Evolutionary conservation across 2,113 vertebrate species (phyloP).

Genomic region (Rhagologus leucostigma): DNA sequence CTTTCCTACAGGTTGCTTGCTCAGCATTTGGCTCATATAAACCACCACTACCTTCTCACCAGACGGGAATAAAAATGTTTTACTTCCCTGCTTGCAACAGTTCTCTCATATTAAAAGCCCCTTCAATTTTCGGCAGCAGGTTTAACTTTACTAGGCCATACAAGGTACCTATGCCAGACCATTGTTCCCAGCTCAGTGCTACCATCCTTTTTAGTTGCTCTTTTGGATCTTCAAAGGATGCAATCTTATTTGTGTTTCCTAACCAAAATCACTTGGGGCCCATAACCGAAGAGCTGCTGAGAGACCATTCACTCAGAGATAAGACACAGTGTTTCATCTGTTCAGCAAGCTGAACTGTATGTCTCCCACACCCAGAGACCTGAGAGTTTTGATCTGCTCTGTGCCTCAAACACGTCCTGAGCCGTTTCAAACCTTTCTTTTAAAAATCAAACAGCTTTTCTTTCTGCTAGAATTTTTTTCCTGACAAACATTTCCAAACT

Average conservation of each 20-base stretch:
- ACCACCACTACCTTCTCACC: neutral
- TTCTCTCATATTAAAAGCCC: neutral
- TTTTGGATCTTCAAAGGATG: neutral
- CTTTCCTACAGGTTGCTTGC: neutral
- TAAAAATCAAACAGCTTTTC: neutral
- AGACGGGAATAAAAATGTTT: neutral
- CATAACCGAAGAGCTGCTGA: rapidly evolving
- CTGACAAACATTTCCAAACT: neutral
- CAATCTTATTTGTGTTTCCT: neutral
- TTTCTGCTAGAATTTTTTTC: neutral
- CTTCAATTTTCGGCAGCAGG: neutral
- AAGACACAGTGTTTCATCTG: neutral
- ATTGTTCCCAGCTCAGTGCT: neutral
- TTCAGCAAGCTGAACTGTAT: neutral
- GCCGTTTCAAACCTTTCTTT: neutral
- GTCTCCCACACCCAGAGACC: neutral
- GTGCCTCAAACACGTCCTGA: neutral
- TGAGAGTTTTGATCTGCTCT: neutral
- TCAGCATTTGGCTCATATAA: neutral
- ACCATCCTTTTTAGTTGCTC: neutral
- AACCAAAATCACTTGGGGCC: neutral
- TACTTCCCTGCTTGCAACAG: neutral
- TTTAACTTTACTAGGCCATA: neutral
- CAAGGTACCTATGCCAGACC: neutral
- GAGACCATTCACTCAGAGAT: neutral